These are phyloP conservation scores for Pheosia gnoma DNA, from an alignment of 2,888 invertebrate species.

Conservation along the genomic window DNA sequence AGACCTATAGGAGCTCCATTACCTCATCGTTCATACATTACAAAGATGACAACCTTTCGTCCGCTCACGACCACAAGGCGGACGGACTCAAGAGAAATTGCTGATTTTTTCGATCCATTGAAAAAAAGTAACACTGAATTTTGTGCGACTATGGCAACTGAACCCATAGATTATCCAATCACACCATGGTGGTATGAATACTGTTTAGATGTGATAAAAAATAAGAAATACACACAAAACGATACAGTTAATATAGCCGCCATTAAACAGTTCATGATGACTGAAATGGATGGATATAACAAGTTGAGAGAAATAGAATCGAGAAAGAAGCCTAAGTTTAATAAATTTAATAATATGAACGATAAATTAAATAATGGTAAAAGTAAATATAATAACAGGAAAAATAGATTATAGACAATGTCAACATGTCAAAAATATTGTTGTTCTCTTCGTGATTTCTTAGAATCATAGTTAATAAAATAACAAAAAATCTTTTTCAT, in stretches of 20 bases:
- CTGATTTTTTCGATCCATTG: slow-evolving; percentile 11
- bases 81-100: not conserved
- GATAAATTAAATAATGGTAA: not conserved
- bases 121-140: slow-evolving; percentile 50
- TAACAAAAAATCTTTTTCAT: too few relatives aligned
- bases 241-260: not conserved
- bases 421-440: not conserved
- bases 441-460: too few relatives aligned
- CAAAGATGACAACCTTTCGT: not conserved
- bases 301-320: slow-evolving; percentile 13
- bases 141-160: slow-evolving; percentile 44
- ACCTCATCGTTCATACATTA: not conserved
- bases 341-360: not conserved
- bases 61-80: not conserved
- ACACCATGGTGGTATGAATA: slow-evolving; percentile 65
- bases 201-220: slow-evolving; percentile 47
- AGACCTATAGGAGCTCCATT: not conserved
- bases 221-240: slow-evolving; percentile 10
- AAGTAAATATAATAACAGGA: not conserved
- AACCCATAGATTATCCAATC: slow-evolving; percentile 36
- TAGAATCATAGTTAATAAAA: too few relatives aligned
- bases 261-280: slow-evolving; percentile 23
- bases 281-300: slow-evolving; percentile 33
- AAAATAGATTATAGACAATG: not conserved
- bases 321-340: not conserved